These are phyloP conservation scores for Dipodomys stephensi DNA, from an alignment of 2,113 vertebrate genomes.

Conservation along the genomic window DNA sequence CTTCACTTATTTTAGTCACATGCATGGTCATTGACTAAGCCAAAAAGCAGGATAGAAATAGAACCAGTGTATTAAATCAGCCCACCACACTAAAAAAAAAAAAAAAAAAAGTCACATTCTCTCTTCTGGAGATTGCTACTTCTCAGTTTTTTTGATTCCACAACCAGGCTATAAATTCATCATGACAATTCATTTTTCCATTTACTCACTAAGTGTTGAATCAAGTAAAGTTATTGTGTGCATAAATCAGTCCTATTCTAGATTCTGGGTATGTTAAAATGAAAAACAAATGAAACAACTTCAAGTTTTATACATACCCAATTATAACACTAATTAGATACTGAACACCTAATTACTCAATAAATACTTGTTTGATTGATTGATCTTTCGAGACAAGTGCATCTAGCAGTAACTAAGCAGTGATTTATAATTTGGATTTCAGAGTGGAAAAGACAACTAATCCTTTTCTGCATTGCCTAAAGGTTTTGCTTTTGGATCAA, in stretches of 20 bases:
- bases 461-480: not conserved
- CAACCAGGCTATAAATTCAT: constrained; percentile 31
- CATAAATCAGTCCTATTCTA: constrained; percentile 44
- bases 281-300: constrained; percentile 52
- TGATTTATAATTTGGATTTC: constrained; percentile 64
- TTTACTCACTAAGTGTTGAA: constrained; percentile 37
- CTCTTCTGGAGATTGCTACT: not conserved
- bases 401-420: constrained; percentile 43
- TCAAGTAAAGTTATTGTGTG: constrained; percentile 50
- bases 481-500: not conserved
- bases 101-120: not conserved
- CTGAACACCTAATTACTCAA: constrained; percentile 55
- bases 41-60: not conserved
- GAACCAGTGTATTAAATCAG: not conserved
- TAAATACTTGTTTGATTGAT: constrained; percentile 65
- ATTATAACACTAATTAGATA: constrained; percentile 57
- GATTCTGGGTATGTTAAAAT: constrained; percentile 3
- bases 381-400: constrained; percentile 56
- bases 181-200: constrained; percentile 1
- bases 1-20: not conserved
- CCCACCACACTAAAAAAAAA: not conserved
- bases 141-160: not conserved
- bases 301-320: constrained; percentile 52
- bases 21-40: not conserved
- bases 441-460: constrained; percentile 20